Percentiles rank a stretch among this genome's conserved stretches.
Conservation (phyloP, 2,113 vertebrate genomes). For the Turnix velox region DNA sequence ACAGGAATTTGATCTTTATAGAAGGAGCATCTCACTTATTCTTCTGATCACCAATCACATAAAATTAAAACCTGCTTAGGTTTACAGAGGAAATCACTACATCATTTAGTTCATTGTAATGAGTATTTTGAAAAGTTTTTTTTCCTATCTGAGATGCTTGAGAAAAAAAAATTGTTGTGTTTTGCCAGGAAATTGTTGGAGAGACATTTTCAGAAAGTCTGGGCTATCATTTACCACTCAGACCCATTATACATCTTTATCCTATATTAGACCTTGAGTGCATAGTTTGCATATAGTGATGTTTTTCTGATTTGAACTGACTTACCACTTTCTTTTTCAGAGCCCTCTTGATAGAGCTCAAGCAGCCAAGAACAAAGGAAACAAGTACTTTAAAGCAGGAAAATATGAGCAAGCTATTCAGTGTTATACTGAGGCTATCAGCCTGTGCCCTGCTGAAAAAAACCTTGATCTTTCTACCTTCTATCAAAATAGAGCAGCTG, state of each 20-base stretch:
- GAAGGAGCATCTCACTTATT: background rate
- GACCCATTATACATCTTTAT: background rate
- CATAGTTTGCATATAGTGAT: background rate
- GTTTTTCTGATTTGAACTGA: background rate
- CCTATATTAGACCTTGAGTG: background rate
- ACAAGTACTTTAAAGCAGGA: conserved; percentile 97
- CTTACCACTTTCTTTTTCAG: conserved; percentile 65
- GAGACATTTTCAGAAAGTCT: background rate
- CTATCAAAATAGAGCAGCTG: conserved; percentile 98
- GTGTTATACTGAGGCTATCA: conserved; percentile 96
- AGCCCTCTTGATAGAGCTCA: conserved; percentile 92
- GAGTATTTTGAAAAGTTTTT: background rate
- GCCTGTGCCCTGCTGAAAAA: conserved; percentile 88
- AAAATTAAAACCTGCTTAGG: background rate
- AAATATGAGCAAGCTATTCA: conserved; percentile 97
- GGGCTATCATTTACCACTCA: background rate
- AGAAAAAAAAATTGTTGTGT: background rate
- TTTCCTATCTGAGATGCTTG: background rate
- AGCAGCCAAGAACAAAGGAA: conserved; percentile 96
- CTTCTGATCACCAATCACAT: background rate
- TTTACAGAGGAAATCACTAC: background rate
- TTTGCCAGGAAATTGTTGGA: background rate
- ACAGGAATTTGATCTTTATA: background rate
- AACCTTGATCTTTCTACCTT: conserved; percentile 93
- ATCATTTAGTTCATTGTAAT: background rate